These are phyloP conservation scores for Tortricodes alternella DNA, from an alignment of 2,888 invertebrate genomes.

Conservation along the genomic window DNA sequence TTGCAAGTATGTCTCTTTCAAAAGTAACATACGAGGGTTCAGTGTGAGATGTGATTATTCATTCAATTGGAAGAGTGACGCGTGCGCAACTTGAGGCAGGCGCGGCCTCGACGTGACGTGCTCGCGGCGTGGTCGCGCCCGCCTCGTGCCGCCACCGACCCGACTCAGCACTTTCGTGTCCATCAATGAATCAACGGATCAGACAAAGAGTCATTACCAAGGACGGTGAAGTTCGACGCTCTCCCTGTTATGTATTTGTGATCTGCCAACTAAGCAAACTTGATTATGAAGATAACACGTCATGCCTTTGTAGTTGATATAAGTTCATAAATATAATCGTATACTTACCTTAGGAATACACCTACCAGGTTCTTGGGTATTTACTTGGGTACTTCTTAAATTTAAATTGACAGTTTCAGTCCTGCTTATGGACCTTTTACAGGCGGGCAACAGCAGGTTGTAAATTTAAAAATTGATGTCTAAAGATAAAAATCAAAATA, in stretches of 20 bases:
- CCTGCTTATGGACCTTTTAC: too few species aligned
- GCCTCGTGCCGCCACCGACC: not conserved
- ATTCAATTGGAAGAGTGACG: conserved; percentile 21
- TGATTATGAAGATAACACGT: not conserved
- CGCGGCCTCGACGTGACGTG: conserved; percentile 29
- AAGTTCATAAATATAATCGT: too few species aligned
- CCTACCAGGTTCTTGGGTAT: too few species aligned
- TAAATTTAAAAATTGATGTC: too few species aligned
- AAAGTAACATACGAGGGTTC: not conserved
- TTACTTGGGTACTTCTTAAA: too few species aligned
- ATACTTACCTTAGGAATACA: too few species aligned
- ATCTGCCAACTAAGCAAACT: not conserved
- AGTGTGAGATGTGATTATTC: not conserved
- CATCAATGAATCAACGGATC: conserved; percentile 20
- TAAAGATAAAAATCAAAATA: too few species aligned
- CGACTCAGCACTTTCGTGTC: conserved; percentile 24
- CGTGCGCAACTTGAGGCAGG: conserved; percentile 26
- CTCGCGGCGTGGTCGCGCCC: not conserved
- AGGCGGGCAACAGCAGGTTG: too few species aligned
- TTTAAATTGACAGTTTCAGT: too few species aligned
- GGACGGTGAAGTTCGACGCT: conserved; percentile 19
- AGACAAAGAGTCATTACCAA: conserved; percentile 27
- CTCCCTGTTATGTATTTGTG: not conserved
- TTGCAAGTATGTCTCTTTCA: too few species aligned
- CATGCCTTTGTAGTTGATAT: too few species aligned